Conservation (phyloP, 2,888 invertebrate genomes). For the Hymenopus coronatus region DNA sequence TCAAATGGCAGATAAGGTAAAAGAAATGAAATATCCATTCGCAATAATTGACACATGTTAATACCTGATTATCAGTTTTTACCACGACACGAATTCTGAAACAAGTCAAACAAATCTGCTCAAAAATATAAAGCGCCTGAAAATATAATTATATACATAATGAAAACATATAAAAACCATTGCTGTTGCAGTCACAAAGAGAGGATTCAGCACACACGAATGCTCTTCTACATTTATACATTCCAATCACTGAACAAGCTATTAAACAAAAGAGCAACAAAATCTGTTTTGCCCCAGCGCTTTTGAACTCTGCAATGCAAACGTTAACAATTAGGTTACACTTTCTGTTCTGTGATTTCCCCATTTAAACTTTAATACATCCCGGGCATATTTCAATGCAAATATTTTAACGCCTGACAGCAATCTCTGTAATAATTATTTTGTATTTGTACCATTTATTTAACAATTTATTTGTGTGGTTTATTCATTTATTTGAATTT, state of each 20-base stretch:
- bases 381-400: neutral
- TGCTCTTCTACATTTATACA: neutral
- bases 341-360: neutral
- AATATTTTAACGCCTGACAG: neutral
- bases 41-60: no score
- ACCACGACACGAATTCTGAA: no score
- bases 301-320: neutral
- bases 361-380: neutral
- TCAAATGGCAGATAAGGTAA: no score
- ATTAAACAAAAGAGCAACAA: neutral
- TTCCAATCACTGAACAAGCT: neutral
- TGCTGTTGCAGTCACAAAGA: neutral
- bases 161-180: neutral
- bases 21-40: no score
- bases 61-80: no score
- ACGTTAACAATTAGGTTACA: neutral
- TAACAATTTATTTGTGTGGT: neutral
- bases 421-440: neutral
- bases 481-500: no score
- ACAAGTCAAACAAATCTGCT: no score
- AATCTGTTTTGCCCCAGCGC: neutral
- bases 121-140: no score
- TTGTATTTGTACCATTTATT: neutral
- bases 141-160: no score
- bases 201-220: neutral